phyloP scores from a whole-genome alignment of 2,113 vertebrate genomes.

The Damaliscus lunatus region DNA sequence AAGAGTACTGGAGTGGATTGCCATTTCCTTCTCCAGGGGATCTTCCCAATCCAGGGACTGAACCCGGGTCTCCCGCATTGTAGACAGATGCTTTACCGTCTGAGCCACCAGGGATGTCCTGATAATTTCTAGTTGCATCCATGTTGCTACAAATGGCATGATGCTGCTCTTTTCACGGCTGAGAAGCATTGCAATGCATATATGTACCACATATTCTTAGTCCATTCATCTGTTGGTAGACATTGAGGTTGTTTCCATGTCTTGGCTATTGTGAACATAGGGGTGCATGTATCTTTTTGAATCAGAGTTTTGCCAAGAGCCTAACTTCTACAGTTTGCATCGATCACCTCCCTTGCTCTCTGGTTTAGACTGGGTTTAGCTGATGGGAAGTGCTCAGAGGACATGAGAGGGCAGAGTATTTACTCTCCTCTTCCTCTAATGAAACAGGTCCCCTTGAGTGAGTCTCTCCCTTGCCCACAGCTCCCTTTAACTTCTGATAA shows the following conservation, averaged over 20 bases:
- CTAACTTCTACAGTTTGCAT: too few species aligned
- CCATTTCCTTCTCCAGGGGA: too few species aligned
- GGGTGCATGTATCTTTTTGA: not conserved
- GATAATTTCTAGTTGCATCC: not conserved
- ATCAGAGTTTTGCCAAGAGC: not conserved
- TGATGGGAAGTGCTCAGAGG: not conserved
- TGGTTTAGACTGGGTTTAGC: not conserved
- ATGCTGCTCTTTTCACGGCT: not conserved
- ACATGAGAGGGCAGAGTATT: not conserved
- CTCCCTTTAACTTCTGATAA: not conserved
- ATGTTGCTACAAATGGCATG: not conserved
- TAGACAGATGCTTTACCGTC: too few species aligned
- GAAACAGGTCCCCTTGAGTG: not conserved
- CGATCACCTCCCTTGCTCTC: not conserved
- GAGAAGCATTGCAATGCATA: rapidly evolving
- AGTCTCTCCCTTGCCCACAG: not conserved
- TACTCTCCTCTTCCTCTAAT: not conserved
- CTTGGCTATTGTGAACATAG: not conserved
- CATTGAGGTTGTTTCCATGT: not conserved
- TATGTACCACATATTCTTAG: not conserved
- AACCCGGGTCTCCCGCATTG: too few species aligned
- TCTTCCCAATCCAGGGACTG: too few species aligned
- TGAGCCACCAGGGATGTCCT: too few species aligned
- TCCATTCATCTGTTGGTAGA: not conserved
- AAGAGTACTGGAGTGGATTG: too few species aligned